Base-by-base conservation (phyloP, 1,140 invertebrate species). In the Drosophila nebulosa region DNA sequence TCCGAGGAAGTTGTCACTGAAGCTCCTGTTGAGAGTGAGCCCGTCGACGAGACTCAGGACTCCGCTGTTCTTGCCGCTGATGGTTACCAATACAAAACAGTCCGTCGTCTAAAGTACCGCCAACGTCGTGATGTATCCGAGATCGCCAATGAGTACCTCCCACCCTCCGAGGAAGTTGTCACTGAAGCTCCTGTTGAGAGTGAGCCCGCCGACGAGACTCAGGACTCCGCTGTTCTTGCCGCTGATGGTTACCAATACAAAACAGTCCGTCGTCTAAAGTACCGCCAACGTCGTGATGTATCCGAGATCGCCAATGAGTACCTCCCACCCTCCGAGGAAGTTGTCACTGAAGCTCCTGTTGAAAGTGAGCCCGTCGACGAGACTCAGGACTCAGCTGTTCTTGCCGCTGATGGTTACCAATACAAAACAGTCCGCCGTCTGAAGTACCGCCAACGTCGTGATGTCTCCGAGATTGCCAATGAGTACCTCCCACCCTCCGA, bases 261-360 rank as follows among this genome's bases (percentile, higher is more conserved):
- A 69, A 83, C 80, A 53, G 86, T 90, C n/a, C 80, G 80, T 56
- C 86, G 86, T 24, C 65, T 90, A 36, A 90, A 85, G 64, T 71
- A 78, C 35, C 86, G 86, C 39, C 81, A 86, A 52, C 86, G 86
- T 64, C n/a, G n/a, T n/a, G n/a, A n/a, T n/a, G n/a, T n/a, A n/a
- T n/a, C n/a, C n/a, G n/a, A n/a, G n/a, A n/a, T n/a, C n/a, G n/a
- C n/a, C n/a, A n/a, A n/a, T n/a, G n/a, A n/a, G n/a, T n/a, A n/a
- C n/a, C n/a, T n/a, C n/a, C n/a, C n/a, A n/a, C n/a, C n/a, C n/a
- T n/a, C n/a, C n/a, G n/a, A n/a, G n/a, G n/a, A n/a, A n/a, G n/a
- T n/a, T n/a, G n/a, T n/a, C n/a, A n/a, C n/a, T n/a, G n/a, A n/a
- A n/a, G n/a, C n/a, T n/a, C n/a, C n/a, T n/a, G n/a, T n/a, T n/a